Evolutionary conservation across 2,888 invertebrate species (phyloP), one percentile per base, ranked within the genome.

Genomic region (Neoitamus cyanurus): DNA sequence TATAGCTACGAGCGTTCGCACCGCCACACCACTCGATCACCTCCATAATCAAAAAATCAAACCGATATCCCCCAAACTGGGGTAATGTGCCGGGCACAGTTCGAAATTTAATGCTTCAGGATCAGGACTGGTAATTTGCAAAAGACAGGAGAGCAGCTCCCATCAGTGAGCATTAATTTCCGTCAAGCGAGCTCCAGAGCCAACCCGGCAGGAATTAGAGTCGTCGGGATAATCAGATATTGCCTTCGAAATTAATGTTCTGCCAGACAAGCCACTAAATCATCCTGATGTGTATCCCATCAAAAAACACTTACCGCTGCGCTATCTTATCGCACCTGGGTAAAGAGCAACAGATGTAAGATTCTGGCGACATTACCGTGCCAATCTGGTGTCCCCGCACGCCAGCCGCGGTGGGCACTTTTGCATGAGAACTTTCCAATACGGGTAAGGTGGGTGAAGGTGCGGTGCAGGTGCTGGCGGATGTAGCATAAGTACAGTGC

Each of bases 271-370:
- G 58, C 58, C 80, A 58, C 42, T 80, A 80, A 48, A 80, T 80
- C 68, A 30, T 31, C 42, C 15, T 48, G 58, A 80, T 80, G 80
- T 48, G 80, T 30, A 58, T 80, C 80, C 80, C 80, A 80, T 80
- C 80, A 80, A 80, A 80, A 80, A 80, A 80, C 80, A 80, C 80
- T 80, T 80, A 80, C 80, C 80, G 80, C n/a, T 31, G 7, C 58
- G 58, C 80, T 48, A 80, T 80, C 48, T 58, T 48, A 80, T 58
- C 48, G 42, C 31, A 31, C 30, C 34, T 58, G 58, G 68, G 70
- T 31, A 36, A 36, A 48, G 42, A 80, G 58, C 42, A 37, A 80
- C 80, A 34, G 58, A 80, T 68, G 25, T 58, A 34, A 68, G 80
- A 80, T 80, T 80, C 58, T 15, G n/a, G 34, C 31, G 25, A 80